phyloP scores from a whole-genome alignment of 2,113 vertebrate species.

The Telmatochromis sp. region DNA sequence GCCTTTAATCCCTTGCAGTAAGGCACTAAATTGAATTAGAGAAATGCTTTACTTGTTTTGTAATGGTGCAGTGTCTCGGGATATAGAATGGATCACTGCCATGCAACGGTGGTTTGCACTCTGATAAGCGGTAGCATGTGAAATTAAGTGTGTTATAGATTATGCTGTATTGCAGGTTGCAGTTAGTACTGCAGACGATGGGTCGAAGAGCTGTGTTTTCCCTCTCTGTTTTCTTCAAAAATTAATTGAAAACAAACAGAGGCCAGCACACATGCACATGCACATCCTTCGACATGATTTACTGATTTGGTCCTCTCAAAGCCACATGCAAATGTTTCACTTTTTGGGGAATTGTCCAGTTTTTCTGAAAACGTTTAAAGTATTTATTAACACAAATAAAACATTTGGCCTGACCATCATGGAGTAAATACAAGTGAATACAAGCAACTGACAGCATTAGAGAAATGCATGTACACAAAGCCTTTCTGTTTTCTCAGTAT shows the following conservation, averaged over 20 bases:
- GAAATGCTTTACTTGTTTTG: slow-evolving; percentile 40
- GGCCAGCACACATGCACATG: not conserved
- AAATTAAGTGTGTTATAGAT: slow-evolving; percentile 5
- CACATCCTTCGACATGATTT: not conserved
- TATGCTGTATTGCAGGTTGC: not conserved
- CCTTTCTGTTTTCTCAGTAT: not conserved
- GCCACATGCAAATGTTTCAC: not conserved
- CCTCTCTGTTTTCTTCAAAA: not conserved
- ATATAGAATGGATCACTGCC: not conserved
- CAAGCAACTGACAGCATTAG: not conserved
- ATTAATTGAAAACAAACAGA: slow-evolving; percentile 1
- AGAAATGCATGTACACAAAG: not conserved
- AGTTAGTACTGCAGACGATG: not conserved
- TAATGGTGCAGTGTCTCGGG: slow-evolving; percentile 3
- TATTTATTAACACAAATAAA: not conserved
- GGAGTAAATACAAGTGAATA: not conserved
- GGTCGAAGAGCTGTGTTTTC: not conserved
- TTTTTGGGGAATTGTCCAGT: not conserved
- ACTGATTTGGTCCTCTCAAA: not conserved
- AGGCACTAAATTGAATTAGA: slow-evolving; percentile 17
- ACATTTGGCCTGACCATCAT: not conserved
- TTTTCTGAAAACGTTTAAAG: not conserved
- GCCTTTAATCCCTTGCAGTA: slow-evolving; percentile 50
- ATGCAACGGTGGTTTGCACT: not conserved
- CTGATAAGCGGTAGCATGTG: slow-evolving; percentile 6